Evolutionary conservation across 2,888 invertebrate species (phyloP), one percentile per base, ranked within the genome.

Genomic region (Pseudococcus viburni): DNA sequence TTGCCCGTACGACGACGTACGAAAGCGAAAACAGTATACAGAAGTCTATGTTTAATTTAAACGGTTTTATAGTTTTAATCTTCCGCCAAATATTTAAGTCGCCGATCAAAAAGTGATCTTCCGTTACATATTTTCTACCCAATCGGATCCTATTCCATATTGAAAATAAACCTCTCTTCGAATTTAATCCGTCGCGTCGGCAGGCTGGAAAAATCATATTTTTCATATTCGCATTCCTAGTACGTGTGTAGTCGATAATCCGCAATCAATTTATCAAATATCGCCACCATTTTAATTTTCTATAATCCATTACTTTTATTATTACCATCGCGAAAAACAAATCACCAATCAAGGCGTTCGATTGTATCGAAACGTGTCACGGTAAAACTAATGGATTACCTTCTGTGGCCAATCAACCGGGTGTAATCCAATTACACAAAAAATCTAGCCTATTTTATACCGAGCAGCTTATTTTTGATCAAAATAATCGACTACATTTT

Each of bases 21-120:
- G 15, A 42, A 77, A 77, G 80, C 19, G 17, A 80, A 42, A 42
- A 42, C 80, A 42, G 3, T 80, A 17, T 80, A 33, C 26, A 80
- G 42, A 39, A 80, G 80, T 80, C 80, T 80, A 80, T 42, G 80
- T 80, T 80, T 80, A 80, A 80, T 80, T 80, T 80, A 80, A 80
- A 80, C 80, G 80, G 80, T 80, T 80, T 80, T 42, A 55, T 55
- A 42, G 42, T 39, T 80, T 80, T 80, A 80, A 80, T 80, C 80
- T 80, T 42, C 5, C 42, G 80, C 42, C 80, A n/a, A 42, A 42
- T 80, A 26, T 39, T 73, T 73, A 80, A 46, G 80, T 80, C 80
- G 46, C 11, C 80, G 42, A 80, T 80, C 42, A 33, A 80, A 80
- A 80, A 80, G 17, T 80, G 80, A 80, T 80, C 80, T 42, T 22